A percentile compares a stretch with the other conserved stretches of the same genome.
These are phyloP conservation scores for Actinernus sp. DNA, from an alignment of 92 coral and sea anemone genomes.

Conservation along the genomic window DNA sequence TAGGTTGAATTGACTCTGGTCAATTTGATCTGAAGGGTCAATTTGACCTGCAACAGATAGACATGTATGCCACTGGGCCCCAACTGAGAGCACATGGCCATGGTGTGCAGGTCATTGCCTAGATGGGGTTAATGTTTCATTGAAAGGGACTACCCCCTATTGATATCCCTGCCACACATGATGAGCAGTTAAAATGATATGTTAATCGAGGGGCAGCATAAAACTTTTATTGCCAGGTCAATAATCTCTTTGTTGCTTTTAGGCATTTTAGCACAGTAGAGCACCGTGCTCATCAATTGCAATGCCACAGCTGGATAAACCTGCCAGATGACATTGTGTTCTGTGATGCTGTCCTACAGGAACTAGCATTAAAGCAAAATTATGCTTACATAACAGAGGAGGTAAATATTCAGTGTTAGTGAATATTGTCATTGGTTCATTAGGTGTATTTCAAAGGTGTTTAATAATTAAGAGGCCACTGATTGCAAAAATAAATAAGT, in stretches of 20 bases:
- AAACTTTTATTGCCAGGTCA: neutral
- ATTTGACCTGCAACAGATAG: too few relatives aligned
- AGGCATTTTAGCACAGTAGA: constrained; percentile 82
- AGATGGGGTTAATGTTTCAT: too few relatives aligned
- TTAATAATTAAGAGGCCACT: neutral
- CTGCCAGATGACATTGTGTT: constrained; percentile 30
- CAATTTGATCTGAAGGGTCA: too few relatives aligned
- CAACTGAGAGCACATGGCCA: too few relatives aligned
- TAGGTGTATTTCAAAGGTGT: neutral
- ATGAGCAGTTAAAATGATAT: too few relatives aligned
- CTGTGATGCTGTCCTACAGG: constrained; percentile 33
- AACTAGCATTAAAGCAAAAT: constrained; percentile 17
- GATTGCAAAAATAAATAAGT: too few relatives aligned
- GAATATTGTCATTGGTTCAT: neutral
- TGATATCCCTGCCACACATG: too few relatives aligned
- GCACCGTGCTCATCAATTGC: constrained; percentile 53
- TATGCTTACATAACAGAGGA: constrained; percentile 16
- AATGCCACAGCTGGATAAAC: neutral
- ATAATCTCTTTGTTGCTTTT: neutral
- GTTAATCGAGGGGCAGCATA: neutral
- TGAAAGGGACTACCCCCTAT: too few relatives aligned
- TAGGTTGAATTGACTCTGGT: too few relatives aligned
- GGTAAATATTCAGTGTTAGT: constrained; percentile 1
- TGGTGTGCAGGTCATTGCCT: too few relatives aligned
- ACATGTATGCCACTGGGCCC: too few relatives aligned